phyloP scores from a whole-genome alignment of 2,797 vertebrate genomes.

The Coregonus suidteri region DNA sequence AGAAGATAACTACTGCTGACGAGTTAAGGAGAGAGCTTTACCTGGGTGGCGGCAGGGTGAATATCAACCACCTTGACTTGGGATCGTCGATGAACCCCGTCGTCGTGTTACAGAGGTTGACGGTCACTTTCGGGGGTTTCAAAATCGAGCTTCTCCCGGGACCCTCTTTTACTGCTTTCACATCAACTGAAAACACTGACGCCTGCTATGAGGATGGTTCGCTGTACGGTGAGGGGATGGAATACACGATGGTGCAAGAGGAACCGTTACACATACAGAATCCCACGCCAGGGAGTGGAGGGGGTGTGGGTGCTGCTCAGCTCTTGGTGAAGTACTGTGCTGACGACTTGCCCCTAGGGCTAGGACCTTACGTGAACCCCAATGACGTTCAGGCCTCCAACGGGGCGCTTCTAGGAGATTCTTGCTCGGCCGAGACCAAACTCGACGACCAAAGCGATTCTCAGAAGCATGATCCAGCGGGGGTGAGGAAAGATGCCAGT shows the following conservation, averaged over 20 bases:
- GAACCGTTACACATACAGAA: conserved; percentile 45
- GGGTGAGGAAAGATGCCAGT: conserved; percentile 24
- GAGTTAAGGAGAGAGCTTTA: conserved; percentile 67
- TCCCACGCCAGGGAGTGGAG: conserved; percentile 44
- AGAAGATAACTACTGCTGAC: conserved; percentile 56
- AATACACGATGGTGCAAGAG: conserved; percentile 51
- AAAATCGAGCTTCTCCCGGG: conserved; percentile 80
- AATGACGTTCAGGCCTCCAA: conserved; percentile 81
- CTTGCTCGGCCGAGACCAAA: conserved; percentile 50
- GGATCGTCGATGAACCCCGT: conserved; percentile 72
- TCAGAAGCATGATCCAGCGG: conserved; percentile 39
- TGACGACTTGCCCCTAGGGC: conserved; percentile 58
- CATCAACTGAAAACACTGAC: conserved; percentile 41
- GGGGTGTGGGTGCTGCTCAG: conserved; percentile 34
- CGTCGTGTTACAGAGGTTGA: conserved; percentile 74
- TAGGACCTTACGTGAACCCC: conserved; percentile 80
- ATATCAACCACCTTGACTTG: conserved; percentile 61
- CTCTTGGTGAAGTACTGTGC: conserved; percentile 39
- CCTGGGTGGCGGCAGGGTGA: conserved; percentile 68
- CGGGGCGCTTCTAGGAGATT: conserved; percentile 43
- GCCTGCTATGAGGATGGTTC: conserved; percentile 54
- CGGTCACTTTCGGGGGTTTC: conserved; percentile 82
- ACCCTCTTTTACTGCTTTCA: conserved; percentile 64
- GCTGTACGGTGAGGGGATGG: conserved; percentile 48
- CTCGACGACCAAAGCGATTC: conserved; percentile 53